Percentiles rank a stretch among this genome's conserved stretches.
Conservation (phyloP, 1,140 invertebrate genomes). For the Grapholita molesta region DNA sequence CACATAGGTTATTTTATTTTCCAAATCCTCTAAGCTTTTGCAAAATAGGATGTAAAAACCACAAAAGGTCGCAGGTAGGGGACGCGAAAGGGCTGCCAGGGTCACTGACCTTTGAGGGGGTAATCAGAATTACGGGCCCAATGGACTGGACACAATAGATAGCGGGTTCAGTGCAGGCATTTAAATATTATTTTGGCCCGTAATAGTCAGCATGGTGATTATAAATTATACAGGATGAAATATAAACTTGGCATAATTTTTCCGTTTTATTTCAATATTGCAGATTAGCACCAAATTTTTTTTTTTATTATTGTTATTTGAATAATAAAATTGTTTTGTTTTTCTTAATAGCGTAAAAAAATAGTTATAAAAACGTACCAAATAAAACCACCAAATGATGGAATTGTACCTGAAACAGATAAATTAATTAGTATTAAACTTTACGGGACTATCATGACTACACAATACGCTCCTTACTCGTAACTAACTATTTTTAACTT, state of each 20-base stretch:
- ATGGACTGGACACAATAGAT: conserved; percentile 41
- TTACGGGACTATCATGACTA: too few species aligned
- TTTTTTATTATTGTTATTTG: not conserved
- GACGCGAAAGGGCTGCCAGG: conserved; percentile 30
- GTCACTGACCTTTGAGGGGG: conserved; percentile 37
- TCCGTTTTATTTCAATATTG: too few species aligned
- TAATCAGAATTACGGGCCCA: conserved; percentile 26
- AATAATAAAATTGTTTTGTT: not conserved
- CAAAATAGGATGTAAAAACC: conserved; percentile 29
- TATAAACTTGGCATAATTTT: not conserved
- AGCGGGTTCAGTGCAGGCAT: conserved; percentile 18
- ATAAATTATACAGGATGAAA: not conserved
- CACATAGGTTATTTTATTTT: not conserved
- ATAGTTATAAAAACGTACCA: too few species aligned
- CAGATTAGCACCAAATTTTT: not conserved
- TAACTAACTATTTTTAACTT: too few species aligned
- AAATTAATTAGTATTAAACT: too few species aligned
- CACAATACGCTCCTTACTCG: too few species aligned
- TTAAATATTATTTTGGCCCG: conserved; percentile 11
- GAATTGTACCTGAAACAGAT: too few species aligned
- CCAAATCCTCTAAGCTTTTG: conserved; percentile 19
- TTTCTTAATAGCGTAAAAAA: not conserved
- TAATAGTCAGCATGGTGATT: not conserved
- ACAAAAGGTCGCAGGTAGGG: conserved; percentile 20
- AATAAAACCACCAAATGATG: too few species aligned